Evolutionary conservation across 1,140 invertebrate genomes (phyloP), one percentile per base, ranked within the genome.

Genomic region (Physella acuta): DNA sequence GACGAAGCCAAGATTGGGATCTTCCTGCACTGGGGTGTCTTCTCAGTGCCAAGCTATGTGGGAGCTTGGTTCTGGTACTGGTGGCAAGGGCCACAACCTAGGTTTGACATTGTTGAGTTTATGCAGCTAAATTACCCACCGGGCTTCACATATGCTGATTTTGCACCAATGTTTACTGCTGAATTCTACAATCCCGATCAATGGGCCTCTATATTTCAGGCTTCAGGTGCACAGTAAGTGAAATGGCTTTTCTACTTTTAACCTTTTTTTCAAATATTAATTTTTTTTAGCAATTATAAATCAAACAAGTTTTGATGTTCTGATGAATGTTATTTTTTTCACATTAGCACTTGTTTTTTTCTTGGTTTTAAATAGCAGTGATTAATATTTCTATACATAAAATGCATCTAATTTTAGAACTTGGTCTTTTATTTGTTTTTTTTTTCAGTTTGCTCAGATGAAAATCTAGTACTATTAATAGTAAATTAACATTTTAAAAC

Each of bases 21-120:
- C 26, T 86, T 86, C 71, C 59, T 86, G 14, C 84, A 86, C 73
- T 86, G 84, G 84, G 84, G 84, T 16, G 81, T 85, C 3, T 85
- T 84, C 71, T 85, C 83, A 4, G 84, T 85, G 3, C 84, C 84
- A 14, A 75, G 73, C 37, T 85, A 78, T 71, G 74, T 65, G 3
- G 65, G 44, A 30, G 79, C 75, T 26, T 80, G 79, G 81, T 81
- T 85, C 58, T 85, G 83, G 83, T 56, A 68, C 3, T 61, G 68
- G 8, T 86, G 85, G 85, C 71, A 78, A 63, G 61, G 44, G 0
- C 37, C 58, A 0, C 60, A 73, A 34, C 55, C 56, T 0, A 49
- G 49, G 24, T 5, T 28, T 1, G 26, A 51, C n/a, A 36, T 72
- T 31, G 70, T 76, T 5, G 44, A 77, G 16, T 84, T 83, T 58